Conservation (phyloP, 2,797 vertebrate genomes). For the Lacerta agilis region DNA sequence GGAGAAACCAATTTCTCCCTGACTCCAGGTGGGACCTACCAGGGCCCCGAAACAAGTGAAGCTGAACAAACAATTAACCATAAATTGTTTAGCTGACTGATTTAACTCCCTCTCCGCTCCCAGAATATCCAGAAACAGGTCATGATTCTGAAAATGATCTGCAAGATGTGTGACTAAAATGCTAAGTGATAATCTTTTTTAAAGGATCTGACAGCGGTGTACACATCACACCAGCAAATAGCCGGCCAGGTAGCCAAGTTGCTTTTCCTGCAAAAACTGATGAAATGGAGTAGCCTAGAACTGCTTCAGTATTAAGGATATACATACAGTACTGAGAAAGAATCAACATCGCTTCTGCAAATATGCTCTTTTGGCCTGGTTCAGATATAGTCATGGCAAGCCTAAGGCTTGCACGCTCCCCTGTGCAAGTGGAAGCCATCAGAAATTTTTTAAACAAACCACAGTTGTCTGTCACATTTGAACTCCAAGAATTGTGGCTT, state of each 20-base stretch:
- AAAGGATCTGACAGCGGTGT: neutral
- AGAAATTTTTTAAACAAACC: too few species aligned
- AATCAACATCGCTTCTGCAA: neutral
- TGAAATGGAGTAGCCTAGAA: neutral
- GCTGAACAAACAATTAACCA: slow-evolving; percentile 34
- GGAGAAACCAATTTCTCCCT: slow-evolving; percentile 9
- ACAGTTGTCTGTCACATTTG: neutral
- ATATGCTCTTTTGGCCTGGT: neutral
- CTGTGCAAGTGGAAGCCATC: too few species aligned
- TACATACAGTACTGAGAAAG: neutral
- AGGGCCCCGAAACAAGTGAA: neutral
- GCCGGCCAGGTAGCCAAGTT: neutral
- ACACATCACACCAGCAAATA: neutral
- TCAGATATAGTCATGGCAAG: too few species aligned
- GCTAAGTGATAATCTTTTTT: neutral
- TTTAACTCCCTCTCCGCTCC: slow-evolving; percentile 12
- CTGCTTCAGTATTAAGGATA: neutral
- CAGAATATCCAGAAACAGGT: slow-evolving; percentile 5
- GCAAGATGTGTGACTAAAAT: neutral
- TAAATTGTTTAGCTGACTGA: slow-evolving; percentile 26
- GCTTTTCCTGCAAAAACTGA: neutral
- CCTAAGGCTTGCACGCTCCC: too few species aligned
- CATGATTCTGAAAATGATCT: slow-evolving; percentile 22
- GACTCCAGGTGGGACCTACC: neutral
- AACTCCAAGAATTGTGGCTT: neutral